Evolutionary conservation across 2,797 vertebrate genomes (phyloP), one percentile per base, ranked within the genome.

Genomic region (Capromys pilorides): DNA sequence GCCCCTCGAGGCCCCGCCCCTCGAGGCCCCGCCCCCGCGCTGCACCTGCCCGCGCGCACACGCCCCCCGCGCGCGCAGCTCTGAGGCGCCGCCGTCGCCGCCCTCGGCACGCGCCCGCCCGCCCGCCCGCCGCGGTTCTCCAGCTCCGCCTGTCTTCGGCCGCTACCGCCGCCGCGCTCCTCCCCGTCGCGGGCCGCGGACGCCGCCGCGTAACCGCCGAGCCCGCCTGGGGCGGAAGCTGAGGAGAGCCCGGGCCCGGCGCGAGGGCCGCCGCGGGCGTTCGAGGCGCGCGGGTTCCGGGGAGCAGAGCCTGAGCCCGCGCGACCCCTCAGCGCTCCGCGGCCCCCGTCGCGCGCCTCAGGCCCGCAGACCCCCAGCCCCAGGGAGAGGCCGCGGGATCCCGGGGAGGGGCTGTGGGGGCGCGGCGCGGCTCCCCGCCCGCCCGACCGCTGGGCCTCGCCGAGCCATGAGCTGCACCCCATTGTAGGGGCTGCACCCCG

Each of bases 381-480:
- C 91, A 87, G 95, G 78, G 67, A 80, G 71, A 93, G 95, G 96
- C 96, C 95, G 91, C n/a, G 66, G 75, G 80, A 69, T 94, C 91
- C 61, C 79, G 96, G 96, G 96, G 96, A 97, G 97, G 92, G 97
- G 96, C 95, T 83, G 95, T 93, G 91, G 94, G 94, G 77, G 83
- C 77, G 95, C 96, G 91, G 80, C 92, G 93, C 83, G 86, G 82
- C 94, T 64, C 90, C 83, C 82, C 5, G 94, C 83, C 82, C 5
- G 94, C 92, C 62, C 10, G 64, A 13, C 69, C 75, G 88, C 88
- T 88, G 94, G 80, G 93, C 95, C 96, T 93, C 98, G 97, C 97
- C 97, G 97, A 97, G 97, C 95, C 97, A 97, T 83, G 97, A 97
- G 97, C 97, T 97, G 97, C 87, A 95, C 93, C 96, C 93, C 95